Base-by-base conservation (phyloP, 92 coral and sea anemone species). In the Epizoanthus stellaris region DNA sequence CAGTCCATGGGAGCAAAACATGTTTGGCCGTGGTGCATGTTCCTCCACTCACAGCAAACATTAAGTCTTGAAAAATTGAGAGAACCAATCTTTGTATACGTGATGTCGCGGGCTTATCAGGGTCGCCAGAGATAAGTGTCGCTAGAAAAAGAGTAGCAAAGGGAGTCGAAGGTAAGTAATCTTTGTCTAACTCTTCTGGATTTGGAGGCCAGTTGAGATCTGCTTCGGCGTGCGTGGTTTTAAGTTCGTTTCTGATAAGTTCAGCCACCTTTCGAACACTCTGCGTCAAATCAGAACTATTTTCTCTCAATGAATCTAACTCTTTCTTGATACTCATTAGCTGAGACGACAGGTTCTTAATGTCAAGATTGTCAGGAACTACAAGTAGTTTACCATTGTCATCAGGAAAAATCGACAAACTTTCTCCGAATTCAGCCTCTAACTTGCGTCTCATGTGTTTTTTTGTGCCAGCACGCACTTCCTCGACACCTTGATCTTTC, bases 21-120 rank as follows among this genome's bases (percentile, higher is more conserved):
- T 89, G 92, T 67, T 89, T 85, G 80, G 87, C 84, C 67, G 85
- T 81, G 67, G 73, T 39, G 34, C 81, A 72, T 15, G 84, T 70
- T 30, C 92, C 92, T 54, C 65, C 87, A 58, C 49, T 86, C n/a
- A 89, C 84, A 75, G 85, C 86, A 80, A 70, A 80, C 82, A 89
- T 81, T 7, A 42, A 85, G 61, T 85, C 92, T 73, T 89, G 92
- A 25, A 40, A 79, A 89, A 85, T 38, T n/a, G 87, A 82, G 57
- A 72, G 25, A 67, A 82, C 45, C 56, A 88, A 67, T 59, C 90
- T 88, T 47, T 75, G 67, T 16, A 85, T 59, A 53, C 84, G 84
- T 63, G 88, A 62, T 17, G 84, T 61, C 17, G 74, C 34, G 49
- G 74, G 49, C 76, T 81, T 81, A 49, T 80, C 61, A 61, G 84